These are phyloP conservation scores for Cataglyphis rosenhaueri DNA, from an alignment of 2,888 invertebrate species.

Conservation along the genomic window DNA sequence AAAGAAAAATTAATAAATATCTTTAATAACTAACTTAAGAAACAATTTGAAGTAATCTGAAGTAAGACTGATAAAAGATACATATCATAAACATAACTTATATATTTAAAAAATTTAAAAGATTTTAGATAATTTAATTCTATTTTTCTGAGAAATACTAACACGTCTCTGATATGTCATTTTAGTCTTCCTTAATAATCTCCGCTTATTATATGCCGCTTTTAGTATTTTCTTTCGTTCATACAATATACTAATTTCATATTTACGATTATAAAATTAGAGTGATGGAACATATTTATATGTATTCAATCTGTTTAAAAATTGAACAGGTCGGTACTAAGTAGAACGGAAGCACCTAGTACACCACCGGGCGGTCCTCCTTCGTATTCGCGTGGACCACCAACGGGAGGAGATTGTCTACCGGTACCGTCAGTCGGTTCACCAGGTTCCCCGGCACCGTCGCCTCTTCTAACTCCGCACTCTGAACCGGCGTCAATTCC, in stretches of 20 bases:
- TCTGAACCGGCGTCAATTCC: slow-evolving; percentile 90
- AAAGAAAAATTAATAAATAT: neutral
- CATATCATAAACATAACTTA: neutral
- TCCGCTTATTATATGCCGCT: neutral
- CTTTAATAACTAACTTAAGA: neutral
- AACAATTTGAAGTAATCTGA: slow-evolving; percentile 6
- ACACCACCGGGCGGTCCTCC: slow-evolving; percentile 90
- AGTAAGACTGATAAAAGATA: neutral
- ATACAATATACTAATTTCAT: slow-evolving; percentile 1
- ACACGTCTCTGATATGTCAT: neutral
- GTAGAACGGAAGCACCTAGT: slow-evolving; percentile 83
- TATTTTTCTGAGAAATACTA: neutral
- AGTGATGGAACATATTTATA: neutral
- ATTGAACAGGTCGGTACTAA: slow-evolving; percentile 76
- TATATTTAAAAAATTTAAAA: neutral
- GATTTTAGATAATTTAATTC: neutral
- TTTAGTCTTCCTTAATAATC: neutral
- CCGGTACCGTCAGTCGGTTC: slow-evolving; percentile 84
- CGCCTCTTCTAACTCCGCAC: slow-evolving; percentile 90
- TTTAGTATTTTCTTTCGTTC: slow-evolving; percentile 17
- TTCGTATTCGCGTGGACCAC: slow-evolving; percentile 88
- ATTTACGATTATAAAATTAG: neutral
- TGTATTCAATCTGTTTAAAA: slow-evolving; percentile 42
- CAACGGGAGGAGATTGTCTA: slow-evolving; percentile 83
- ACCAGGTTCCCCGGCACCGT: slow-evolving; percentile 89